Evolutionary conservation across 2,888 invertebrate genomes (phyloP), one percentile per base, ranked within the genome.

Genomic region (Labia minor): DNA sequence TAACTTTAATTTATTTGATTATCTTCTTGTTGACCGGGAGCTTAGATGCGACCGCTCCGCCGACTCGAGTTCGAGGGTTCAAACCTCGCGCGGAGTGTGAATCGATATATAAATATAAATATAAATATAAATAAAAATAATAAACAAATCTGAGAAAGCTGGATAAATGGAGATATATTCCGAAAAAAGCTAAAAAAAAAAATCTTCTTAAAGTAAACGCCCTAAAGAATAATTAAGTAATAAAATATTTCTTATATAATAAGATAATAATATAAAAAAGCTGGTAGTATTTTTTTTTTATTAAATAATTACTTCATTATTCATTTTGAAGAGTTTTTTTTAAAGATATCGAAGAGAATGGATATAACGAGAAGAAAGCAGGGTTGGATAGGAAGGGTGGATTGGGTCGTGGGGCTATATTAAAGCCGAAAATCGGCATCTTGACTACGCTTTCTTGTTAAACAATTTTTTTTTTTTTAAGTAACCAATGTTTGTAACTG

Each of bases 271-370:
- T n/a, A n/a, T n/a, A n/a, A n/a, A n/a, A n/a, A n/a, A n/a, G n/a
- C n/a, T n/a, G n/a, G n/a, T n/a, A n/a, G n/a, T n/a, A n/a, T n/a
- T n/a, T n/a, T n/a, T n/a, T n/a, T 49, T 16, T 49, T 49, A 49
- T 49, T 49, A 49, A 49, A 49, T 49, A 49, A 49, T 33, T 49
- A 49, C 49, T 33, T 33, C 49, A 49, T 49, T 49, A 49, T 49
- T 49, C 49, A 49, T 49, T 3, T 14, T 49, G n/a, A 49, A 14
- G 49, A 49, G 4, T 49, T 49, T 49, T n/a, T n/a, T n/a, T n/a
- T n/a, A n/a, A n/a, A n/a, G n/a, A n/a, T n/a, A n/a, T n/a, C n/a
- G 16, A 49, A 49, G n/a, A 16, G 14, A n/a, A 2, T 10, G 3
- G 14, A 3, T 3, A 49, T 3, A 49, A 49, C 2, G 14, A 49